Evolutionary conservation across 2,797 vertebrate species (phyloP).

Genomic region (Tenualosa thibaudeaui): DNA sequence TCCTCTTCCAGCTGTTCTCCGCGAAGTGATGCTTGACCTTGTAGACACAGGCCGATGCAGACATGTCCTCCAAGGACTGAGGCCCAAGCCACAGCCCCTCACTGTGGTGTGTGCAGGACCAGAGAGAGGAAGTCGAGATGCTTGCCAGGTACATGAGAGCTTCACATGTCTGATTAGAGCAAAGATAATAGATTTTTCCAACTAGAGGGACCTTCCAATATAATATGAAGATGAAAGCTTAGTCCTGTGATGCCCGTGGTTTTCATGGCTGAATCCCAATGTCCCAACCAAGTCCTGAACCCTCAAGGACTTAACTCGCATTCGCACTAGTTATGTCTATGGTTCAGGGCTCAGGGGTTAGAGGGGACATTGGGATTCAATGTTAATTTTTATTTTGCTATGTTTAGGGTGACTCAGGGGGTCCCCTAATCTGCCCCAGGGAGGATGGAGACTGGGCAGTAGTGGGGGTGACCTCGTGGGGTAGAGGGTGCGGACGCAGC

Average conservation of each 20-base stretch:
- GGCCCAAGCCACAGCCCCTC: constrained; percentile 59
- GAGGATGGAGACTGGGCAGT: constrained; percentile 73
- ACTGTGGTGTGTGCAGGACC: constrained; percentile 85
- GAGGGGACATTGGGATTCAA: too few species aligned
- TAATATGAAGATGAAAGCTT: too few species aligned
- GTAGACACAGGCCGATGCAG: constrained; percentile 74
- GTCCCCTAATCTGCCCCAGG: constrained; percentile 80
- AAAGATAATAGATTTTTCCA: neutral
- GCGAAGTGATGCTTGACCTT: constrained; percentile 80
- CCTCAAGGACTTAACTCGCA: too few species aligned
- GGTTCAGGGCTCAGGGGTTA: too few species aligned
- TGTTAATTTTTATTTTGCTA: too few species aligned
- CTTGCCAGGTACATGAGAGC: constrained; percentile 79
- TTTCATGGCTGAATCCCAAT: neutral
- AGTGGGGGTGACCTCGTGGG: constrained; percentile 85
- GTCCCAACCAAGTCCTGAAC: too few species aligned
- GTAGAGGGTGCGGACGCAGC: constrained; percentile 84
- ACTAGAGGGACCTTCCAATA: neutral
- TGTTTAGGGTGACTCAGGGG: constrained; percentile 85
- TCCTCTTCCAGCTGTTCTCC: constrained; percentile 67
- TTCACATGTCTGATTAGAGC: neutral
- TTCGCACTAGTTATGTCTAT: too few species aligned
- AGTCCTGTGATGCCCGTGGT: neutral
- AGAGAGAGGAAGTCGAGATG: constrained; percentile 81
- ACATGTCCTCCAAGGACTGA: constrained; percentile 69